phyloP scores from a whole-genome alignment of 2,113 vertebrate species.

The Aptenodytes patagonicus region DNA sequence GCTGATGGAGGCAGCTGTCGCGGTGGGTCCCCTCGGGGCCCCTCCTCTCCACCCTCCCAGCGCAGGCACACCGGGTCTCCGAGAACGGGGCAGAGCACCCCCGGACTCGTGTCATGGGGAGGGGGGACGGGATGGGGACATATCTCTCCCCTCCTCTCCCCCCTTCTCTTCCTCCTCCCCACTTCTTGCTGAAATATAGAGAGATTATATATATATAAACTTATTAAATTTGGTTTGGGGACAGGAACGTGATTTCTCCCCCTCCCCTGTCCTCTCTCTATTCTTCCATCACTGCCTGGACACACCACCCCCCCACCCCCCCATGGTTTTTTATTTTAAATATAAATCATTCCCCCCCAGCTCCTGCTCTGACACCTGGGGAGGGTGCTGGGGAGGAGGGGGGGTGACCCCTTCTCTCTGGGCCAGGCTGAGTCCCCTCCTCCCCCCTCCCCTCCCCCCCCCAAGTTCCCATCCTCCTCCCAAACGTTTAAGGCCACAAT shows the following conservation, averaged over 20 bases:
- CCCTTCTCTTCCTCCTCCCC: conserved; percentile 6
- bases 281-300: conserved; percentile 25
- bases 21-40: conserved; percentile 27
- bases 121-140: conserved; percentile 37
- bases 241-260: conserved; percentile 62
- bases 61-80: not conserved
- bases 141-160: conserved; percentile 51
- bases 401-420: not conserved
- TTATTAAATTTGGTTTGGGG: conserved; percentile 73
- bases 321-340: conserved; percentile 52
- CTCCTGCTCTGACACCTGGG: conserved; percentile 1
- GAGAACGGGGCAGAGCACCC: conserved; percentile 22
- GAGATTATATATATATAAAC: conserved; percentile 78
- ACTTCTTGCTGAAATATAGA: conserved; percentile 74
- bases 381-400: not conserved
- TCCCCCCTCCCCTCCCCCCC: not conserved
- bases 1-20: conserved; percentile 43
- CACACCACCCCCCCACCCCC: not conserved
- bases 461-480: not conserved
- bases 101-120: conserved; percentile 18
- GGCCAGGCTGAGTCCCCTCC: conserved; percentile 1
- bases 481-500: conserved; percentile 52
- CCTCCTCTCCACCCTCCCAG: not conserved
- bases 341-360: conserved; percentile 37
- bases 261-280: conserved; percentile 48